Percentiles rank a stretch among this genome's conserved stretches.
phyloP scores from a whole-genome alignment of 2,113 vertebrate genomes.

The Platycercus adscitus region DNA sequence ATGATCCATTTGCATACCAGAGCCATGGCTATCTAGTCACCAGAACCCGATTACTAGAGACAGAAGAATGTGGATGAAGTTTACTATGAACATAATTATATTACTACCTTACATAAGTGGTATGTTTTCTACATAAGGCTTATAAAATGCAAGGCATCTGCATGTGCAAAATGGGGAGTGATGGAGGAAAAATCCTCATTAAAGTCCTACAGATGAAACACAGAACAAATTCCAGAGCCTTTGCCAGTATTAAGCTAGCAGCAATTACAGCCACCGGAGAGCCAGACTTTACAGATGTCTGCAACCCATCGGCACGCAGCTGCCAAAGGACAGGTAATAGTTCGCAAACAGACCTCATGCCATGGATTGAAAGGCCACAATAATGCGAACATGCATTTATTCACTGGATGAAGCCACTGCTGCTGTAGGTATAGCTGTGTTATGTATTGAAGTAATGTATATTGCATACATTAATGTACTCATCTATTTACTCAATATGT shows the following conservation, averaged over 20 bases:
- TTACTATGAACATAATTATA: neutral
- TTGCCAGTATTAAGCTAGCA: neutral
- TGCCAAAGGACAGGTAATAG: neutral
- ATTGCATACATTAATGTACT: neutral
- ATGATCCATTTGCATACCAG: neutral
- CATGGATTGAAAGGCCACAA: neutral
- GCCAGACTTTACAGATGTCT: neutral
- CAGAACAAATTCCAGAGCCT: slow-evolving; percentile 26
- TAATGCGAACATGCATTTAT: neutral
- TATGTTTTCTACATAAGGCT: neutral
- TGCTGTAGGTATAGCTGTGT: neutral
- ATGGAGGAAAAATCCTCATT: neutral
- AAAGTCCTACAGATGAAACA: slow-evolving; percentile 18
- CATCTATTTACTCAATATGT: neutral
- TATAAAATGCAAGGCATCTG: slow-evolving; percentile 19
- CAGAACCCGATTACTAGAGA: neutral
- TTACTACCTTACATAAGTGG: neutral
- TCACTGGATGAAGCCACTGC: neutral
- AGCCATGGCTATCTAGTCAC: neutral
- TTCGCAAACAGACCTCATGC: neutral
- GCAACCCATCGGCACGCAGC: neutral
- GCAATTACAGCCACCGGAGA: neutral
- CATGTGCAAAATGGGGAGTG: neutral
- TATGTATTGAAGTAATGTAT: rapidly evolving
- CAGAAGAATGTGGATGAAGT: neutral